Evolutionary conservation across 2,888 invertebrate species (phyloP).

Genomic region (Philopedon plagiatum): DNA sequence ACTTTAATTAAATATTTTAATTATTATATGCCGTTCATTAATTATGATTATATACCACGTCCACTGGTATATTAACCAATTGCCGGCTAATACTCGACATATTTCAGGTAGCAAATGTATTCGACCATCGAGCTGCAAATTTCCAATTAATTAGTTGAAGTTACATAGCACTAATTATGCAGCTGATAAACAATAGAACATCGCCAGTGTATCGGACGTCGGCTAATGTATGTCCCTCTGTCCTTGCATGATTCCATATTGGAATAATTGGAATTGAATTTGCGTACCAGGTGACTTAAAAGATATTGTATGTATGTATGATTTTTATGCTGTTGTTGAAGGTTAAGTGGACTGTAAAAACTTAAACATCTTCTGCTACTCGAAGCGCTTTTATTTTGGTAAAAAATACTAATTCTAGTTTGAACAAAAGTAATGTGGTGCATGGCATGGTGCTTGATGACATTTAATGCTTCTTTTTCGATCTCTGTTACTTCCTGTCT

Average conservation of each 20-base stretch:
- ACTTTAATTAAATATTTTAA: constrained; percentile 18
- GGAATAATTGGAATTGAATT: constrained; percentile 44
- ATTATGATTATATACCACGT: constrained; percentile 9
- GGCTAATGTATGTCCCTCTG: constrained; percentile 43
- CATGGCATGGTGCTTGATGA: no score
- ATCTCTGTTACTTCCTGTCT: no score
- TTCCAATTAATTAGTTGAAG: constrained; percentile 48
- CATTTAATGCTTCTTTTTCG: no score
- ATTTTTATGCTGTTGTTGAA: no score
- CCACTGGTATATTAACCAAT: constrained; percentile 30
- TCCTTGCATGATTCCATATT: constrained; percentile 44
- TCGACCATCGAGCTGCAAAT: constrained; percentile 45
- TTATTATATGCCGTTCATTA: not conserved
- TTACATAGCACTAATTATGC: constrained; percentile 48
- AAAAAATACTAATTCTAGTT: no score
- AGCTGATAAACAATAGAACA: constrained; percentile 49
- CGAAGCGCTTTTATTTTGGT: no score
- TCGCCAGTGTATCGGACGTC: constrained; percentile 49
- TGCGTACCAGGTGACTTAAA: not conserved
- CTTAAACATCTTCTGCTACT: no score
- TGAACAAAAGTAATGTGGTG: no score
- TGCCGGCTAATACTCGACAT: constrained; percentile 24
- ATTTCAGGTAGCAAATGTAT: constrained; percentile 42
- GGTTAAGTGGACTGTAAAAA: no score
- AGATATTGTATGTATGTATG: no score